Conservation (phyloP, 2,888 invertebrate species). For the Tribolium freemani region DNA sequence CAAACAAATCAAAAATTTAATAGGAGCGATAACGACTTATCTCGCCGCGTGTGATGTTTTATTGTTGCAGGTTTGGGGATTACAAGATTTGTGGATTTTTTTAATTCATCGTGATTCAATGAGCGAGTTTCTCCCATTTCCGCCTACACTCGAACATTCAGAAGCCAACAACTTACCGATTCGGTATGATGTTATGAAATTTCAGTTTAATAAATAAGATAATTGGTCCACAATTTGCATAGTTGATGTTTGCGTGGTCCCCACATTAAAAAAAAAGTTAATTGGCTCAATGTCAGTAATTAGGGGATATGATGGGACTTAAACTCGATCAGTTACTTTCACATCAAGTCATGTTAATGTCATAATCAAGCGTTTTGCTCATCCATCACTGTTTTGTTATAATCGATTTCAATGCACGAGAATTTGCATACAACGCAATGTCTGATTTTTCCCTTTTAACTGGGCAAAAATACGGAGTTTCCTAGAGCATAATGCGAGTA, state of each 20-base stretch:
- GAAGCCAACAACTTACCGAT: slow-evolving; percentile 6
- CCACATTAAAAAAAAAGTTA: too few species aligned
- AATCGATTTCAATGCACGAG: too few species aligned
- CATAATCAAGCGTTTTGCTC: too few species aligned
- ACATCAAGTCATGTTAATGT: too few species aligned
- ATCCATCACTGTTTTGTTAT: too few species aligned
- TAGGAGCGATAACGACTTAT: slow-evolving; percentile 9
- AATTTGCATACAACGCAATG: too few species aligned
- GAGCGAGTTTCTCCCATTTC: slow-evolving; percentile 15
- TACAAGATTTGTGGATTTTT: background rate
- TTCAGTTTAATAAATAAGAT: slow-evolving; percentile 18
- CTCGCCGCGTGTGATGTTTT: background rate
- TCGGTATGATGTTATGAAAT: slow-evolving; percentile 20
- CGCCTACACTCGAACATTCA: slow-evolving; percentile 19
- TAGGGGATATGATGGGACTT: too few species aligned
- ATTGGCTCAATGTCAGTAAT: too few species aligned
- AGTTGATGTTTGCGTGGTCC: slow-evolving; percentile 1
- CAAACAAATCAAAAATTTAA: slow-evolving; percentile 23
- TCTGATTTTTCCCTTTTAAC: too few species aligned
- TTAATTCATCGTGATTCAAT: background rate
- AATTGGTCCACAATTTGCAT: slow-evolving; percentile 29
- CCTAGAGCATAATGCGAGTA: too few species aligned
- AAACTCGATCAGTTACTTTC: too few species aligned
- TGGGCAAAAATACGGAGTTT: too few species aligned
- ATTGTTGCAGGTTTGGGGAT: slow-evolving; percentile 4